These are phyloP conservation scores for Drosophila basisetae DNA, from an alignment of 2,888 invertebrate genomes.

Conservation along the genomic window DNA sequence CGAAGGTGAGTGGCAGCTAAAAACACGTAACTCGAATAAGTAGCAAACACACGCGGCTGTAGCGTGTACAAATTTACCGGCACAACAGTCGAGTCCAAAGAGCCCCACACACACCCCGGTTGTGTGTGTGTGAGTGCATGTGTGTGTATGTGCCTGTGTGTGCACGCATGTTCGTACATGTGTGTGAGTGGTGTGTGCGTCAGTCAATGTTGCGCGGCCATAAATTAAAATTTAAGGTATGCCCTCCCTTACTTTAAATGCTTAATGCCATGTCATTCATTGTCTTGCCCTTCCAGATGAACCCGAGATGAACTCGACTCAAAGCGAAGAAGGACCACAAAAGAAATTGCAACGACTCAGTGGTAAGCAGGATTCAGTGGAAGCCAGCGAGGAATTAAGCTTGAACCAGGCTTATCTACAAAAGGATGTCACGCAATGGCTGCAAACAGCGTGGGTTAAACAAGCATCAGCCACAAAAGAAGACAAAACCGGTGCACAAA, in stretches of 20 bases:
- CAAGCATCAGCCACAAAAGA: constrained; percentile 55
- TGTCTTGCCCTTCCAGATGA: constrained; percentile 70
- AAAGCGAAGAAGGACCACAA: constrained; percentile 52
- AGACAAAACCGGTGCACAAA: constrained; percentile 59
- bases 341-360: constrained; percentile 62
- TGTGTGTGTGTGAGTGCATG: constrained; percentile 50
- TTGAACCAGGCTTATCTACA: constrained; percentile 64
- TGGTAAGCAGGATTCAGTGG: constrained; percentile 14
- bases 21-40: constrained; percentile 40
- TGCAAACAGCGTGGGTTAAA: constrained; percentile 64
- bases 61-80: constrained; percentile 60
- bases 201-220: constrained; percentile 44
- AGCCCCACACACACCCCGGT: constrained; percentile 42
- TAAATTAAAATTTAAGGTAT: constrained; percentile 81
- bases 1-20: constrained; percentile 68
- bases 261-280: constrained; percentile 82
- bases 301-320: constrained; percentile 24
- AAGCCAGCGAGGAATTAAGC: constrained; percentile 43
- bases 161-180: constrained; percentile 28
- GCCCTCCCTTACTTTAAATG: constrained; percentile 54
- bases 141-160: constrained; percentile 25
- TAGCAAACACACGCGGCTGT: constrained; percentile 26
- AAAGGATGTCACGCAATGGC: constrained; percentile 60
- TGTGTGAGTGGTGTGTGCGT: constrained; percentile 45
- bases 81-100: constrained; percentile 47